A percentile compares a stretch with the other conserved stretches of the same genome.
Evolutionary conservation across 2,113 vertebrate genomes (phyloP).

Genomic region (Ahaetulla prasina): DNA sequence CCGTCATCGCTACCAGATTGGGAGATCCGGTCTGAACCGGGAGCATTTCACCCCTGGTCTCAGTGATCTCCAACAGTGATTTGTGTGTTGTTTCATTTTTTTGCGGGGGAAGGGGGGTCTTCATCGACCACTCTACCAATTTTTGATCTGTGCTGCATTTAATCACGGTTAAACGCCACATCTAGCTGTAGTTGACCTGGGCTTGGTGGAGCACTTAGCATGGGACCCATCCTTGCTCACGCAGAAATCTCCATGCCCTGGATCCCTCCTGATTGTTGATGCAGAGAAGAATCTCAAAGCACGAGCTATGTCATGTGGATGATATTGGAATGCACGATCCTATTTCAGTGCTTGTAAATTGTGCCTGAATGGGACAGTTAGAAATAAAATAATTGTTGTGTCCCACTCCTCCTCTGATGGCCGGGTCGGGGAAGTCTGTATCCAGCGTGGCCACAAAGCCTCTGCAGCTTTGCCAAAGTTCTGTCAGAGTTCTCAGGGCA

Average conservation of each 20-base stretch:
- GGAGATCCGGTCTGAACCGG: too few relatives aligned
- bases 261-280: not conserved
- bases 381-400: too few relatives aligned
- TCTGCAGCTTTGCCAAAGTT: too few relatives aligned
- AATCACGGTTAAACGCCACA: not conserved
- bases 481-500: too few relatives aligned
- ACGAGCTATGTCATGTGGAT: too few relatives aligned
- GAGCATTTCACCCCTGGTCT: too few relatives aligned
- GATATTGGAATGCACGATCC: not conserved
- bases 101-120: too few relatives aligned
- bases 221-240: not conserved
- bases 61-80: not conserved
- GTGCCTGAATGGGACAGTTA: not conserved
- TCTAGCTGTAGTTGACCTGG: not conserved
- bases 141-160: not conserved
- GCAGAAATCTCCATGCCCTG: not conserved
- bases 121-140: not conserved
- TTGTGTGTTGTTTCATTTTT: not conserved
- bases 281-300: not conserved
- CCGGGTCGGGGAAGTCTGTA: too few relatives aligned
- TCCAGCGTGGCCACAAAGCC: too few relatives aligned
- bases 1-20: too few relatives aligned
- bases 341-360: not conserved
- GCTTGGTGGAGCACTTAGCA: not conserved
- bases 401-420: too few relatives aligned